Evolutionary conservation across 2,113 vertebrate genomes (phyloP).

Genomic region (Myrmecophaga tridactyla): DNA sequence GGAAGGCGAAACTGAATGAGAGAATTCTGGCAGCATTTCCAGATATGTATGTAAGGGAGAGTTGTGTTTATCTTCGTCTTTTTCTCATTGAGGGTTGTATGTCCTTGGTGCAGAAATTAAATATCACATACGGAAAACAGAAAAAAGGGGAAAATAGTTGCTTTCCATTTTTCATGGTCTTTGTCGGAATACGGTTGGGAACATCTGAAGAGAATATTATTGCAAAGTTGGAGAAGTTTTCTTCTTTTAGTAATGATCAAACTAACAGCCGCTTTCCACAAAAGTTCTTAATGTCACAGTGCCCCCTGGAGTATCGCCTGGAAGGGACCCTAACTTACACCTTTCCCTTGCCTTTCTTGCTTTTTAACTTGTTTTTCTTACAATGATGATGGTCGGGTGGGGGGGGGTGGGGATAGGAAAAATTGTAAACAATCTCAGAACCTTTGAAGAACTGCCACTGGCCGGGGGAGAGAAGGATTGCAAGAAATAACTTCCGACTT

Average conservation of each 20-base stretch:
- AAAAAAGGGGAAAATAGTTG: background rate
- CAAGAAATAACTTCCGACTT: conserved; percentile 82
- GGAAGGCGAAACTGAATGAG: background rate
- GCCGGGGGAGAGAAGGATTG: conserved; percentile 77
- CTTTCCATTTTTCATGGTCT: conserved; percentile 79
- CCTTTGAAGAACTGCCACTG: conserved; percentile 46
- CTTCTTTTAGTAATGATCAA: background rate
- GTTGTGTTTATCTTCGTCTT: conserved; percentile 51
- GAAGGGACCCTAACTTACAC: background rate
- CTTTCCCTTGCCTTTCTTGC: background rate
- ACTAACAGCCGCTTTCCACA: accelerated
- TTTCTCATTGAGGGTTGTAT: conserved; percentile 67
- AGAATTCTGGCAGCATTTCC: background rate
- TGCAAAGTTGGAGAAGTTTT: conserved; percentile 25
- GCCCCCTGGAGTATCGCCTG: conserved; percentile 73
- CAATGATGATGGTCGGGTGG: background rate
- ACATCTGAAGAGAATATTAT: conserved; percentile 69
- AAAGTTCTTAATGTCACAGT: conserved; percentile 73
- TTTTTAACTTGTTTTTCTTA: conserved; percentile 33
- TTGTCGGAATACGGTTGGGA: conserved; percentile 70
- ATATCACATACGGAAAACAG: conserved; percentile 64
- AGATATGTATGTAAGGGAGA: background rate
- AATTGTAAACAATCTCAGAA: conserved; percentile 18
- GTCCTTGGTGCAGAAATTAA: conserved; percentile 74
- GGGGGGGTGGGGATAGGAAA: background rate